Conservation (phyloP, 1,140 invertebrate genomes). For the Penaeus vannamei region DNA sequence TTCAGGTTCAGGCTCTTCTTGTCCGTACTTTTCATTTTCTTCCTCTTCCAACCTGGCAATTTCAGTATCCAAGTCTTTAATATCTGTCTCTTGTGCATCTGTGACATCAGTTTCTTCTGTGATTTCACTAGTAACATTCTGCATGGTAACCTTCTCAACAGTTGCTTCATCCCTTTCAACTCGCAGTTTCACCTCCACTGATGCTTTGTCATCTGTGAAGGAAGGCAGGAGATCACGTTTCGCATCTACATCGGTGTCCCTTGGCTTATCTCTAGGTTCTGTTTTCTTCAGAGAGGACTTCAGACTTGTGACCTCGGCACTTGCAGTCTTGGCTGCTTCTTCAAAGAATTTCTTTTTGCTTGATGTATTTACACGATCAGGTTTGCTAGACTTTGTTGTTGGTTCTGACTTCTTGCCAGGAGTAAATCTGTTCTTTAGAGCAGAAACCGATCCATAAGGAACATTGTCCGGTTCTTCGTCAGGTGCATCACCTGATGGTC, state of each 20-base stretch:
- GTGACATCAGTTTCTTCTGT: neutral
- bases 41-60: constrained; percentile 40
- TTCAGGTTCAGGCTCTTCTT: constrained; percentile 36
- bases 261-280: constrained; percentile 29
- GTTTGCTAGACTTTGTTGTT: constrained; percentile 24
- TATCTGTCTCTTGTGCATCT: constrained; percentile 5
- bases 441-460: constrained; percentile 64
- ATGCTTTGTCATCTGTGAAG: constrained; percentile 32
- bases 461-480: constrained; percentile 45
- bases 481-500: constrained; percentile 37
- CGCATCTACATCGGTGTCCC: constrained; percentile 10
- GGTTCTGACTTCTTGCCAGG: constrained; percentile 43
- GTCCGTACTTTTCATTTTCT: constrained; percentile 33
- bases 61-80: constrained; percentile 46
- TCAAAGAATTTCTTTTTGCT: constrained; percentile 63
- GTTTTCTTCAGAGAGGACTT: constrained; percentile 18
- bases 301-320: neutral
- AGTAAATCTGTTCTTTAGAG: constrained; percentile 62
- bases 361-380: constrained; percentile 58
- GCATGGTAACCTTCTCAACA: constrained; percentile 33
- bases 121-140: constrained; percentile 39
- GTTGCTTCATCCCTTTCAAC: constrained; percentile 34
- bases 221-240: constrained; percentile 9
- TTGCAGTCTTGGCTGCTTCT: constrained; percentile 58
- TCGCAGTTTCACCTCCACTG: constrained; percentile 48